Conservation (phyloP, 2,888 invertebrate species). For the Epicampocera succincta region DNA sequence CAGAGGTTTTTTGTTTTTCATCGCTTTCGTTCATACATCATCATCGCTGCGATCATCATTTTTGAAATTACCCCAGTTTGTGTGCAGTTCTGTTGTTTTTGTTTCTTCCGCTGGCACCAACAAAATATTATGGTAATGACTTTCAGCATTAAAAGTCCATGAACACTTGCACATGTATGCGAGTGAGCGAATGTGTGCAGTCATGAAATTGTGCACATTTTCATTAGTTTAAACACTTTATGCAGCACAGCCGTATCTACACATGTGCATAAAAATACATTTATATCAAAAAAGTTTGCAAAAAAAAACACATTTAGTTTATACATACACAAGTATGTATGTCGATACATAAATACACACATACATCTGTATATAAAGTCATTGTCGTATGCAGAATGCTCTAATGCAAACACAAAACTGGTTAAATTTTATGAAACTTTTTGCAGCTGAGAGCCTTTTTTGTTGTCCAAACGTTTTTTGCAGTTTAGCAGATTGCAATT, state of each 20-base stretch:
- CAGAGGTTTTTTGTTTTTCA: not conserved
- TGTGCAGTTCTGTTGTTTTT: not conserved
- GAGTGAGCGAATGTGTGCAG: not conserved
- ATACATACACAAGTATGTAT: no score
- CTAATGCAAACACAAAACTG: not conserved
- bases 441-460: slow-evolving; percentile 14
- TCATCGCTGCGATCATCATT: not conserved
- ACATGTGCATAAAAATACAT: slow-evolving; percentile 2
- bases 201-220: slow-evolving; percentile 46
- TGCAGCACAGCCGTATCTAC: not conserved
- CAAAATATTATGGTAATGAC: slow-evolving; percentile 56
- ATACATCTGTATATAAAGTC: slow-evolving; percentile 20
- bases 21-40: not conserved
- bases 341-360: no score
- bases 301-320: slow-evolving; percentile 41
- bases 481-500: not conserved
- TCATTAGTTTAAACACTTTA: slow-evolving; percentile 59
- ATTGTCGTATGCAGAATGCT: slow-evolving; percentile 26
- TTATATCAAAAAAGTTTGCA: slow-evolving; percentile 42
- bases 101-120: slow-evolving; percentile 10
- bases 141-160: slow-evolving; percentile 53
- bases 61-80: not conserved
- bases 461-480: not conserved
- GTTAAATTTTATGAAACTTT: slow-evolving; percentile 1
- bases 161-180: slow-evolving; percentile 26